Percentiles rank a stretch among this genome's conserved stretches.
These are phyloP conservation scores for Aphidius colemani DNA, from an alignment of 2,888 invertebrate species.

Conservation along the genomic window DNA sequence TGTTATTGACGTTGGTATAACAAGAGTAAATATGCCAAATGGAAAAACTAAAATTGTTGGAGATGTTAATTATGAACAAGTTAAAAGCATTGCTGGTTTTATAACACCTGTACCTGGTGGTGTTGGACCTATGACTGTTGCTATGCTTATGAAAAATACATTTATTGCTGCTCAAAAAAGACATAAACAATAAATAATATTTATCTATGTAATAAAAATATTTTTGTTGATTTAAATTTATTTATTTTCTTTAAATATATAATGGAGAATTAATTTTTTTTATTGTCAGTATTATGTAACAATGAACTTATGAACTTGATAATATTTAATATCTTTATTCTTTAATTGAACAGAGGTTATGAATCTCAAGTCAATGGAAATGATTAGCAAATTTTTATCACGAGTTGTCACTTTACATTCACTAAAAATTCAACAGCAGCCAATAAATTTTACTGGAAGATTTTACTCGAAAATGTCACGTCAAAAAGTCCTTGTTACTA, in stretches of 20 bases:
- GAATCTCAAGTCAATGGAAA: not conserved
- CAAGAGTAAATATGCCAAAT: conserved; percentile 68
- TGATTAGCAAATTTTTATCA: not conserved
- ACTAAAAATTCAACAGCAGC: conserved; percentile 1
- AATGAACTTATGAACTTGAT: not conserved
- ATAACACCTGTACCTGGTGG: conserved; percentile 93
- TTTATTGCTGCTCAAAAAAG: conserved; percentile 70
- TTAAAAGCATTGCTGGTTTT: conserved; percentile 78
- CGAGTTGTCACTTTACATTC: conserved; percentile 5
- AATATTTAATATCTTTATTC: not conserved
- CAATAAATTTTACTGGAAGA: not conserved
- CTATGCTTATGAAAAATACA: conserved; percentile 91
- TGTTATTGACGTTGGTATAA: conserved; percentile 88
- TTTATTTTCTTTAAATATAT: conserved; percentile 6
- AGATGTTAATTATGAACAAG: conserved; percentile 87
- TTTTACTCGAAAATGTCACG: conserved; percentile 43
- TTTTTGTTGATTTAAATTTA: conserved; percentile 11
- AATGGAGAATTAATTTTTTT: not conserved
- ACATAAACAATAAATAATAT: conserved; percentile 15
- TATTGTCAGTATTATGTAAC: conserved; percentile 6
- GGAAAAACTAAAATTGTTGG: conserved; percentile 80
- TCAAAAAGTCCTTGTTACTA: conserved; percentile 74
- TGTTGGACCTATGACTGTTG: conserved; percentile 93
- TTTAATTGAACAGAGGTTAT: conserved; percentile 2
- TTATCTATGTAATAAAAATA: not conserved